Percentiles rank a stretch among this genome's conserved stretches.
phyloP scores from a whole-genome alignment of 2,888 invertebrate genomes.

The Opisthograptis luteolata region DNA sequence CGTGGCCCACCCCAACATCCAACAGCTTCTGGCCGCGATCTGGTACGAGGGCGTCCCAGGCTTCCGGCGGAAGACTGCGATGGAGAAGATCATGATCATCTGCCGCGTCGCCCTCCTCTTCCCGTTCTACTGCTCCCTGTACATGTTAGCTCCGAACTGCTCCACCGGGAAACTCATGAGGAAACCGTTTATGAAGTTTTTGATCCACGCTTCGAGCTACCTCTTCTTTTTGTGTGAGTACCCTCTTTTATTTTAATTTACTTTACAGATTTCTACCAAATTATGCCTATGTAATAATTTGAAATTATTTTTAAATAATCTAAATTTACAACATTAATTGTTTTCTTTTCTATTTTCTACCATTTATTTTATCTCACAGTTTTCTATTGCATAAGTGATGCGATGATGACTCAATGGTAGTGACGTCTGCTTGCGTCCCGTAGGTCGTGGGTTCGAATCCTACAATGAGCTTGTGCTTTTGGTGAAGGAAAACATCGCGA shows the following conservation, averaged over 20 bases:
- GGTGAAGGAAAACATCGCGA: no score
- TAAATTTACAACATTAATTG: no score
- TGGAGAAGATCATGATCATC: conserved; percentile 89
- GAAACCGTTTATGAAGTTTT: conserved; percentile 98
- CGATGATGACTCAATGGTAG: no score
- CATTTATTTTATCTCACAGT: no score
- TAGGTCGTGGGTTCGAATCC: no score
- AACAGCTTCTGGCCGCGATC: conserved; percentile 94
- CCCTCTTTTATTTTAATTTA: neutral
- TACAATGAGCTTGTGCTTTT: no score
- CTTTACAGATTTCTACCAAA: neutral
- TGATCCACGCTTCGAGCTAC: conserved; percentile 97
- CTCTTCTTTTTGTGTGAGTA: conserved; percentile 95
- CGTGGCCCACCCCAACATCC: conserved; percentile 97
- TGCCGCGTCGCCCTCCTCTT: conserved; percentile 91
- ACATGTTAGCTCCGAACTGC: conserved; percentile 93
- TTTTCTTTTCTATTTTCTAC: no score
- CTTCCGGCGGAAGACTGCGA: conserved; percentile 91
- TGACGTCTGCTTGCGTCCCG: no score
- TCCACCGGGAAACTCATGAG: conserved; percentile 92
- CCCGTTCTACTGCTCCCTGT: conserved; percentile 93
- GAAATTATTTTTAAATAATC: no score
- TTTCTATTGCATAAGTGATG: no score
- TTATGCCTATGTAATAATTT: no score
- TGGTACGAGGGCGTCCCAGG: conserved; percentile 99